Base-by-base conservation (phyloP, 2,888 invertebrate genomes). In the Epirrita christyi region DNA sequence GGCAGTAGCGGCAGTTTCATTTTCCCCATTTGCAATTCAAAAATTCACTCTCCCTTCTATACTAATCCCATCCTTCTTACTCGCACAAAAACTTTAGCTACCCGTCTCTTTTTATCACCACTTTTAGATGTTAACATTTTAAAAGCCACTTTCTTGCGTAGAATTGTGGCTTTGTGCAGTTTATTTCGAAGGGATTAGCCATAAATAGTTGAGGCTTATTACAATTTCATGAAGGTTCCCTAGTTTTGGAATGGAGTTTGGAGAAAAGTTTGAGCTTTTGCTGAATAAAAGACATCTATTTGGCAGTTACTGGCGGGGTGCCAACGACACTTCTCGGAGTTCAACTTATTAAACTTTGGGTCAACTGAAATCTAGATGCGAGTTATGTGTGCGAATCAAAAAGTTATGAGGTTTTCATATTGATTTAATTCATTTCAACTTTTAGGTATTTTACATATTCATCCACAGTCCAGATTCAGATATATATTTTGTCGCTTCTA, bases 231-330 rank as follows among this genome's bases (percentile, higher is more conserved):
- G 89, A 88, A 86, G 80, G 81, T 75, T 83, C 21, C 21, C 76
- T 80, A 81, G 78, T 84, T 80, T 83, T 81, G 81, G 68, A 86
- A 88, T 89, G 91, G 90, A 91, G 28, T 90, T 80, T 79, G 68
- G 80, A 75, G 86, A 88, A 89, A 90, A 91, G 84, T 91, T 91
- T 88, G 87, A 88, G 82, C 80, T 83, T n/a, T 88, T 81, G 81
- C 85, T 88, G 90, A 90, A 91, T 91, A 88, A 91, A 92, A 89
- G 81, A 90, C 87, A 86, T 88, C 80, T 86, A 86, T 88, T 88
- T 86, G 84, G 81, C 79, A 79, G 83, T 85, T 73, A 77, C 83
- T 88, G 88, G 87, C 83, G 52, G 49, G 38, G 68, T 61, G 84
- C 90, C 88, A 87, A 76, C 76, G 81, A 85, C 85, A 81, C 80